Base-by-base conservation (phyloP, 2,888 invertebrate species). In the Drosophila dives region DNA sequence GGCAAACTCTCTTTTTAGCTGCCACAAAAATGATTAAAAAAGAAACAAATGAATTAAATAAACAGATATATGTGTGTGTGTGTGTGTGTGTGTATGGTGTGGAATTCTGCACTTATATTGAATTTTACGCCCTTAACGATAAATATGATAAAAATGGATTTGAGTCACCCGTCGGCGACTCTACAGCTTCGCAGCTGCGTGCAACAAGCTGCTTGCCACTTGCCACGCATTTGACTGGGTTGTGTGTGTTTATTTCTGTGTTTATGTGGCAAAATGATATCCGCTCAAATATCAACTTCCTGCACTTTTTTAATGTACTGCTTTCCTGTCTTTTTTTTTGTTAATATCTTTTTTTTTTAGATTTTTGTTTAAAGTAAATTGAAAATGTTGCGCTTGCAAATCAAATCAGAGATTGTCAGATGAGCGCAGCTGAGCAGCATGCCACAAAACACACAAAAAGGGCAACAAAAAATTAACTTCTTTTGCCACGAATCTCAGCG, bases 231-330 rank as follows among this genome's bases (percentile, higher is more conserved):
- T 56, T 50, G 50, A 36, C 60, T 64, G 26, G 4, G 26, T 26
- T 26, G 26, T 26, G 59, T 66, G 73, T 69, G 77, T 81, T 81
- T 86, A 84, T 89, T 89, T 73, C n/a, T n/a, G n/a, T n/a, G n/a
- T n/a, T n/a, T n/a, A 89, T 89, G 84, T 85, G 89, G 89, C 89
- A 82, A 89, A 89, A 85, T 89, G 87, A 89, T 89, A 89, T 85
- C 89, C 89, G 84, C 77, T 89, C 71, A 84, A 84, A 89, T 80
- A 87, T 82, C 88, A 80, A 89, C 89, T 85, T 89, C 83, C 84
- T 72, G 85, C 58, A 49, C 72, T 66, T 64, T 53, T 79, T 61
- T n/a, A n/a, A n/a, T n/a, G n/a, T n/a, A n/a, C 55, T 15, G 56
- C 58, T 32, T 49, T 48, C 48, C 8, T 45, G 36, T 32, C 38